Conservation (phyloP, 2,888 invertebrate species). For the Tholera decimalis region DNA sequence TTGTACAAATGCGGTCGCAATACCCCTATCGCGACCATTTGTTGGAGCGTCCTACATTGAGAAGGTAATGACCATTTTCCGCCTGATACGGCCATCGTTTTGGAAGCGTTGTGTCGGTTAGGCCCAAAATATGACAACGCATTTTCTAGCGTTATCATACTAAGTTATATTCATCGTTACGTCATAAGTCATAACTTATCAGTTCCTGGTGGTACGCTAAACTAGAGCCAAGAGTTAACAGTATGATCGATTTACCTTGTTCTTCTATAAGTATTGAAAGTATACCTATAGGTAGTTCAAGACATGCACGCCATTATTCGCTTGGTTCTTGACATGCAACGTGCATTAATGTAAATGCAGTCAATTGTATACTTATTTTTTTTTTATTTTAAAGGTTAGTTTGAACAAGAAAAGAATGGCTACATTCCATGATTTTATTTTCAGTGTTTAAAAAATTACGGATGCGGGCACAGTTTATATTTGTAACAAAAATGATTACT, state of each 20-base stretch:
- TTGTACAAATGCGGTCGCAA: conserved; percentile 3
- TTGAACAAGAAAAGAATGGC: neutral
- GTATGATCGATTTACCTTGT: neutral
- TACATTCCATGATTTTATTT: no score
- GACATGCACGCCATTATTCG: conserved; percentile 2
- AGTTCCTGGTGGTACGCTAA: neutral
- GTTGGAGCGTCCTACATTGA: conserved; percentile 22
- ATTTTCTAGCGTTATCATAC: conserved; percentile 21
- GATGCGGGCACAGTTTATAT: no score
- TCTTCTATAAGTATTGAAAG: conserved; percentile 2
- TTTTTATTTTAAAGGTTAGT: no score
- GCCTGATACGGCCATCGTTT: conserved; percentile 38
- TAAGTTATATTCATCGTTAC: neutral
- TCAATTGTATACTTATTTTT: neutral
- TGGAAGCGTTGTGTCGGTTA: conserved; percentile 34
- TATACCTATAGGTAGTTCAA: neutral
- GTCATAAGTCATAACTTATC: neutral
- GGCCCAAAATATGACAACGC: conserved; percentile 32
- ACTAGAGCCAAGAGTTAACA: neutral
- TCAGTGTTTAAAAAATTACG: no score
- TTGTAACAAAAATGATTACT: no score
- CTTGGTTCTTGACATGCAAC: conserved; percentile 22
- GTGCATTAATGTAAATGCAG: neutral
- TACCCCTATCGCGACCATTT: conserved; percentile 31
- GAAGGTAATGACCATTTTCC: conserved; percentile 42